Conservation (phyloP, 2,888 invertebrate genomes). For the Gasteruption jaculator region DNA sequence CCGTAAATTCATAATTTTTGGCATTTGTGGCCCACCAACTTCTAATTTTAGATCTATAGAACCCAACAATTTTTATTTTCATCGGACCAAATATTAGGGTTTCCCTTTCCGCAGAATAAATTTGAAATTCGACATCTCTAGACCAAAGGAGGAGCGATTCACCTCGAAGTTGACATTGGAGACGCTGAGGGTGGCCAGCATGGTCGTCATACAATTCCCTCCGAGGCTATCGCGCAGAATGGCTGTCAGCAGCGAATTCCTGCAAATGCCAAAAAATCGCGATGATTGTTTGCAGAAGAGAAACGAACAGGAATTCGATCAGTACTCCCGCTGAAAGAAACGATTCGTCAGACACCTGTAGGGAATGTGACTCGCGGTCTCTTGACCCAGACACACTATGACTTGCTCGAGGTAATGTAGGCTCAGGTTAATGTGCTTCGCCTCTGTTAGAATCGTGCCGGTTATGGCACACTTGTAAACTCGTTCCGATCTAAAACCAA, state of each 20-base stretch:
- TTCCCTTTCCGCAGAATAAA: too few relatives aligned
- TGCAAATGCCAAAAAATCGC: constrained; percentile 43
- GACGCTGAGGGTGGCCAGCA: constrained; percentile 54
- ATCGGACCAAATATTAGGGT: too few relatives aligned
- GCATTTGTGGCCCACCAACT: too few relatives aligned
- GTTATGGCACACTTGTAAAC: constrained; percentile 53
- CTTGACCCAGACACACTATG: constrained; percentile 47
- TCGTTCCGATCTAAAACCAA: constrained; percentile 52
- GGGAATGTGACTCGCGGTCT: constrained; percentile 45
- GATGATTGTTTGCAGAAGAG: constrained; percentile 12
- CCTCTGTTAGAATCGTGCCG: constrained; percentile 53
- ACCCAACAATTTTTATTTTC: too few relatives aligned
- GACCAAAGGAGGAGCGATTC: too few relatives aligned
- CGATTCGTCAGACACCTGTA: constrained; percentile 42
- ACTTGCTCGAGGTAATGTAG: constrained; percentile 57
- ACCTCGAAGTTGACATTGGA: constrained; percentile 42
- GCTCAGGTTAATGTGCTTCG: constrained; percentile 57
- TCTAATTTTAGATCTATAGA: too few relatives aligned
- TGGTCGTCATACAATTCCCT: constrained; percentile 56
- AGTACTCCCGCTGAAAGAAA: too few relatives aligned
- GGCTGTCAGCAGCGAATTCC: constrained; percentile 57
- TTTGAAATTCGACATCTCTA: too few relatives aligned
- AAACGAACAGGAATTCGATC: too few relatives aligned
- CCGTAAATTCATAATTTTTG: too few relatives aligned
- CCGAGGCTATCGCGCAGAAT: constrained; percentile 55